Percentiles rank a stretch among this genome's conserved stretches.
phyloP scores from a whole-genome alignment of 2,113 vertebrate genomes.

The Martes martes region DNA sequence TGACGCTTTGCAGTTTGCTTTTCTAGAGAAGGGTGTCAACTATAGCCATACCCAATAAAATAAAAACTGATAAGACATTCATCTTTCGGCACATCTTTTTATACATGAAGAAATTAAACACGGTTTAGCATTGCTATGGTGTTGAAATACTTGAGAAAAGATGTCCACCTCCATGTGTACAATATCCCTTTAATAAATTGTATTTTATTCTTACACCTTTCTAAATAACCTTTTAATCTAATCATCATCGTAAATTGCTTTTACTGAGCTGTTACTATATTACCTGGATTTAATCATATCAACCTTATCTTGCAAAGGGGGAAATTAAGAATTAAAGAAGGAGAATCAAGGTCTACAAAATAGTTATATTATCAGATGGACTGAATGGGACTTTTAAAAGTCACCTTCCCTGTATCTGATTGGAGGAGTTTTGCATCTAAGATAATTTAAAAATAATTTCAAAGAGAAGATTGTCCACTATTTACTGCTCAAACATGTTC shows the following conservation, averaged over 20 bases:
- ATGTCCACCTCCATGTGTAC: constrained; percentile 72
- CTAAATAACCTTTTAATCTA: constrained; percentile 52
- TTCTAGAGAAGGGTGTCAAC: constrained; percentile 53
- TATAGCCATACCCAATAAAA: constrained; percentile 61
- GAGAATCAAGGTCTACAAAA: background rate
- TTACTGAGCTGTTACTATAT: background rate
- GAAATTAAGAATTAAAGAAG: background rate
- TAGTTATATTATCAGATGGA: background rate
- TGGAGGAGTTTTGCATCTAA: background rate
- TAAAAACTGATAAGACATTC: constrained; percentile 67
- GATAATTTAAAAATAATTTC: background rate
- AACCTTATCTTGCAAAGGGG: background rate
- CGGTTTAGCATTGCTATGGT: constrained; percentile 48
- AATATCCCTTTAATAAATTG: constrained; percentile 80
- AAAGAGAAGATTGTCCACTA: background rate
- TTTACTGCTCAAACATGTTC: background rate
- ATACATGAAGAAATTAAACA: constrained; percentile 65
- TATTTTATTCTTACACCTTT: constrained; percentile 80
- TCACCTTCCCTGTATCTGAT: background rate
- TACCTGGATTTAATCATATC: background rate
- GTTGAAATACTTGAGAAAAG: constrained; percentile 60
- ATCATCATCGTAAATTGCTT: background rate
- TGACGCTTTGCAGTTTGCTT: constrained; percentile 64
- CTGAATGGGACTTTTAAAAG: background rate
- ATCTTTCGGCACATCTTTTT: constrained; percentile 78